Evolutionary conservation across 1,140 invertebrate species (phyloP).

Genomic region (Drosophila parvula): DNA sequence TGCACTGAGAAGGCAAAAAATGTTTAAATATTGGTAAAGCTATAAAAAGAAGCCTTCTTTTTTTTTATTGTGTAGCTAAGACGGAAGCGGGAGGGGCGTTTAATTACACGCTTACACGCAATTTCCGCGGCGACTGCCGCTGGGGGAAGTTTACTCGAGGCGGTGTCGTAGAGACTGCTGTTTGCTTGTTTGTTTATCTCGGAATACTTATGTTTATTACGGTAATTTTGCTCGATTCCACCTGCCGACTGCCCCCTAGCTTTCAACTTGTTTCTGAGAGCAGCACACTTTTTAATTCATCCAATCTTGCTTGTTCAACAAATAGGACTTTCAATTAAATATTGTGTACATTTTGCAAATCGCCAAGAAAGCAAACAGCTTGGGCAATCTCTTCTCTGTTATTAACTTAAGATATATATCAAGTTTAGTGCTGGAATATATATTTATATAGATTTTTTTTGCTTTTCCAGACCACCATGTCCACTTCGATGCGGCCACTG

Average conservation of each 20-base stretch:
- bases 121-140: constrained; percentile 46
- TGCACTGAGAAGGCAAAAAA: neutral
- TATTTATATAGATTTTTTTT: neutral
- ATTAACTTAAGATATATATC: neutral
- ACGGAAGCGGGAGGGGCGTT: constrained; percentile 33
- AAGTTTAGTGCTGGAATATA: neutral
- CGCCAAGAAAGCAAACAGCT: constrained; percentile 36
- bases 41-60: neutral
- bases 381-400: no score
- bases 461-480: constrained; percentile 80
- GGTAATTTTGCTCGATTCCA: constrained; percentile 30
- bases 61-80: neutral
- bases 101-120: constrained; percentile 72
- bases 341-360: constrained; percentile 44
- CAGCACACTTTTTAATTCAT: constrained; percentile 25
- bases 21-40: neutral
- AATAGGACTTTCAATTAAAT: constrained; percentile 46
- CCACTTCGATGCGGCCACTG: constrained; percentile 79
- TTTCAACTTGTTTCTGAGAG: constrained; percentile 8
- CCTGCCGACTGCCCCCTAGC: neutral
- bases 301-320: constrained; percentile 26
- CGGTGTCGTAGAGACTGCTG: constrained; percentile 29
- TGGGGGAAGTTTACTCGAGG: constrained; percentile 34
- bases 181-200: constrained; percentile 40
- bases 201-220: constrained; percentile 38